These are phyloP conservation scores for Hyperoplus lanceolatus DNA, from an alignment of 2,797 vertebrate species.

Conservation along the genomic window DNA sequence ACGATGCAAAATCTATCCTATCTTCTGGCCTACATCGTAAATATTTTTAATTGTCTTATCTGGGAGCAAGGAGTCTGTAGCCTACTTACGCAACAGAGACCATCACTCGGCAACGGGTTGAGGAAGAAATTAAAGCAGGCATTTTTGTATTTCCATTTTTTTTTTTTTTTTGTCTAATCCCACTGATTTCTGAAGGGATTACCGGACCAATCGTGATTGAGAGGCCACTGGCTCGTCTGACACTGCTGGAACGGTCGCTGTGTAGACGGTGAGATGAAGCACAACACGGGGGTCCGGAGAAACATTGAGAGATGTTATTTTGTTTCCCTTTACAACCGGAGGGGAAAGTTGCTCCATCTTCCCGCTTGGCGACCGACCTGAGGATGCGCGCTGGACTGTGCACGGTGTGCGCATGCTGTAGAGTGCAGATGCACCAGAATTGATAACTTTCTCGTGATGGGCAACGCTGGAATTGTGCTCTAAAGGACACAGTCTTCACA, in stretches of 20 bases:
- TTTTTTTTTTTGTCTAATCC: constrained; percentile 86
- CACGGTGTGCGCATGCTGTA: constrained; percentile 8
- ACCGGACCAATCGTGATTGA: constrained; percentile 84
- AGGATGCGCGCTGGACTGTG: constrained; percentile 25
- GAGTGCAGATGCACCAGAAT: constrained; percentile 23
- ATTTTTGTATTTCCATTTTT: constrained; percentile 79
- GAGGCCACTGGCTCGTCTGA: constrained; percentile 59
- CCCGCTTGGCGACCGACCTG: constrained; percentile 10
- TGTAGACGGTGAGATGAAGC: constrained; percentile 32
- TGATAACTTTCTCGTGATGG: constrained; percentile 36
- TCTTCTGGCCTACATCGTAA: neutral
- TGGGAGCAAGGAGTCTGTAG: constrained; percentile 13
- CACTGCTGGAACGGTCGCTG: constrained; percentile 47
- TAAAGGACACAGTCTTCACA: constrained; percentile 26
- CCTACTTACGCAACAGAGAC: constrained; percentile 79
- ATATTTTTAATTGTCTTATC: constrained; percentile 21
- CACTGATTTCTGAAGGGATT: constrained; percentile 86
- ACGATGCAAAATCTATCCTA: constrained; percentile 12
- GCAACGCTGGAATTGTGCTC: constrained; percentile 24
- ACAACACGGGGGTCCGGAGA: constrained; percentile 25
- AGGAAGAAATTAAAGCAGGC: constrained; percentile 81
- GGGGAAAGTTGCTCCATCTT: constrained; percentile 42
- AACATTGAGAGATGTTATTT: constrained; percentile 23
- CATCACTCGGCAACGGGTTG: constrained; percentile 62
- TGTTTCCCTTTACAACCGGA: neutral